Evolutionary conservation across 2,113 vertebrate species (phyloP), one percentile per base, ranked within the genome.

Genomic region (Shinisaurus crocodilurus): DNA sequence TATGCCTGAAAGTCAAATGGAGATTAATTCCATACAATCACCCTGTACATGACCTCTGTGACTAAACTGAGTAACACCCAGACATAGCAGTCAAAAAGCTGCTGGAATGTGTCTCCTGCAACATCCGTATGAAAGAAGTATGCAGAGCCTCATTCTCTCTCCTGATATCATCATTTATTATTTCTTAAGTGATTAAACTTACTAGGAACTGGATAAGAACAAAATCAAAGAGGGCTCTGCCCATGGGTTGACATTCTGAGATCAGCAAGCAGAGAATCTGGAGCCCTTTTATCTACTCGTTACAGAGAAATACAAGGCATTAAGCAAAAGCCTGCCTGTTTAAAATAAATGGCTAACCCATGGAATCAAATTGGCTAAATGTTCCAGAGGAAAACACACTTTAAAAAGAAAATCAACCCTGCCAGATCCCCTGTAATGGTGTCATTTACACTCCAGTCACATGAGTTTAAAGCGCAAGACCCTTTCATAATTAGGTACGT

Each of bases 381-480:
- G 94, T 95, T 97, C 96, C 92, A 94, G 90, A 96, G 91, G 92
- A 95, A 96, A 96, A 96, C 92, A 91, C 93, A 96, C 92, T 96
- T 93, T 90, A 90, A 93, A 95, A 97, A 96, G 97, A 97, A 96
- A 96, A 93, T 95, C 93, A 96, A 96, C 89, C 91, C 96, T 93
- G 25, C 92, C 92, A 96, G 91, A 96, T 97, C 95, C 97, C 98
- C 95, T 93, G 93, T 98, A 98, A 98, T 98, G 97, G 98, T 98
- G 97, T 98, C 97, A 98, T 98, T 98, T 98, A 98, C 98, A 98
- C 98, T 97, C 98, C 95, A 98, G 98, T 98, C 98, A 98, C 98
- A 98, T 96, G 98, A 98, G 98, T 97, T 96, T 96, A 96, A 98
- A 97, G 96, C 96, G 88, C 97, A 97, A 98, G 97, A 97, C 98